A percentile compares a stretch with the other conserved stretches of the same genome.
Conservation (phyloP, 35 echinoderm and acorn worm genomes). For the Lytechinus variegatus region DNA sequence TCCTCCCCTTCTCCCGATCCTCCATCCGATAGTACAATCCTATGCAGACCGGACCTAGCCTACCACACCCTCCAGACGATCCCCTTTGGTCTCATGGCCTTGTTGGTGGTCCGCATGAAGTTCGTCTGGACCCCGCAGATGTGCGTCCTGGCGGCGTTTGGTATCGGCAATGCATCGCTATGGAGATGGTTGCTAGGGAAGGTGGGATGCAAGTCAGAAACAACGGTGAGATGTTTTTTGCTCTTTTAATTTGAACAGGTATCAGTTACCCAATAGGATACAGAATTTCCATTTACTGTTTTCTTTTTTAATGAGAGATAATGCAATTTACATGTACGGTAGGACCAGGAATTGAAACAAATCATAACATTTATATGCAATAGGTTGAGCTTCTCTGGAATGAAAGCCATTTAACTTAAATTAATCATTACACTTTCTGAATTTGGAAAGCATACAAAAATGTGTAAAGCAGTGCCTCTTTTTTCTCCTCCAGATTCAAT, state of each 20-base stretch:
- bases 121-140: conserved; percentile 88
- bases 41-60: conserved; percentile 63
- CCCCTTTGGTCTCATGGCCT: conserved; percentile 73
- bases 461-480: no score
- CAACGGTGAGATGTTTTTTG: conserved; percentile 54
- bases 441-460: no score
- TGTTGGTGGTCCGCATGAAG: conserved; percentile 64
- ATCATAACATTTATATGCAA: no score
- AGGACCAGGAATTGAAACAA: no score
- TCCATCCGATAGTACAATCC: neutral
- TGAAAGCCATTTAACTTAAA: no score
- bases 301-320: no score
- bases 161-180: conserved; percentile 46
- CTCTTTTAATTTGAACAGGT: no score
- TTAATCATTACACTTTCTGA: no score
- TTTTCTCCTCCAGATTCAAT: conserved; percentile 49
- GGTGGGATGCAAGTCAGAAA: conserved; percentile 63
- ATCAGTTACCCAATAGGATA: no score
- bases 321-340: no score
- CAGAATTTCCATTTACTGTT: no score
- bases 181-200: conserved; percentile 72
- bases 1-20: neutral
- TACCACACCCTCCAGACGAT: conserved; percentile 76
- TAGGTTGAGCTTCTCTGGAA: no score
- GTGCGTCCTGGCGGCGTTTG: conserved; percentile 82